A percentile compares a stretch with the other conserved stretches of the same genome.
phyloP scores from a whole-genome alignment of 2,797 vertebrate species.

The Eupleurogrammus muticus region DNA sequence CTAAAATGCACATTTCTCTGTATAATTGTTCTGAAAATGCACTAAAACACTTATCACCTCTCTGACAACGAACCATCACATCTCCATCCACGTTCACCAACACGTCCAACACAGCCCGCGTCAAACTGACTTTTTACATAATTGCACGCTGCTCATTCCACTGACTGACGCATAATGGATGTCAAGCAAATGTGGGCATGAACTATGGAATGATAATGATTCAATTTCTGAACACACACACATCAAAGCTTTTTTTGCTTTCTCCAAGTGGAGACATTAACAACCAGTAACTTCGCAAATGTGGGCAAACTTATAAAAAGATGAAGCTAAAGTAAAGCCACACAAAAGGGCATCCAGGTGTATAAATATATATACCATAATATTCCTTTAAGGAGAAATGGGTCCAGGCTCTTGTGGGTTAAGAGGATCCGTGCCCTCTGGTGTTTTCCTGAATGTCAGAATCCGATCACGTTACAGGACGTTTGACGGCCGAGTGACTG shows the following conservation, averaged over 20 bases:
- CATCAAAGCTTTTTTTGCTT: conserved; percentile 27
- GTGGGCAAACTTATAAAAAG: no score
- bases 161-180: conserved; percentile 32
- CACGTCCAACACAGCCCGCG: conserved; percentile 10
- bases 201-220: conserved; percentile 24
- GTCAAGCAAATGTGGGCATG: conserved; percentile 27
- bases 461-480: no score
- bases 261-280: conserved; percentile 5
- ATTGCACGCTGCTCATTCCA: conserved; percentile 35
- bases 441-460: no score
- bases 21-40: no score
- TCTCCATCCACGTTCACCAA: conserved; percentile 20
- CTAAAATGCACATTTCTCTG: no score
- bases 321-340: no score
- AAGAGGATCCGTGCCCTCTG: no score
- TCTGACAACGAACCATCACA: conserved; percentile 24
- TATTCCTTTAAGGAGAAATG: no score
- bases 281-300: not conserved
- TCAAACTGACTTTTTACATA: conserved; percentile 29
- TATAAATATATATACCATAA: no score
- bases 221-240: conserved; percentile 33
- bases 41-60: conserved; percentile 5
- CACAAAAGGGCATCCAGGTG: no score
- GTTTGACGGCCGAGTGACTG: no score
- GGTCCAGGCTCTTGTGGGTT: no score